These are phyloP conservation scores for Gobio gobio DNA, from an alignment of 2,113 vertebrate species.

Conservation along the genomic window DNA sequence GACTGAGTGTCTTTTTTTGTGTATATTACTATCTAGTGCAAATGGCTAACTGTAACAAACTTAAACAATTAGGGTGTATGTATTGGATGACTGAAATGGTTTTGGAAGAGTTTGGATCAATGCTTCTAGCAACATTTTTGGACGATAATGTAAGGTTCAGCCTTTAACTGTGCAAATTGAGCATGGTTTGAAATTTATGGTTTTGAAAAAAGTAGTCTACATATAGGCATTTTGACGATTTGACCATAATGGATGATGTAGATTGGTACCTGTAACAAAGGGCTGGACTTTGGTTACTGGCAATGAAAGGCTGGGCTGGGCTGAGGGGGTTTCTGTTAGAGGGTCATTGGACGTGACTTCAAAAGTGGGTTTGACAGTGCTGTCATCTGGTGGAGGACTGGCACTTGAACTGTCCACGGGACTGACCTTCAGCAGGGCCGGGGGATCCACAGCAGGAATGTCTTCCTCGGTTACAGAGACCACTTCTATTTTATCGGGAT, in stretches of 20 bases:
- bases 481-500: constrained; percentile 67
- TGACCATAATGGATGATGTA: neutral
- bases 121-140: neutral
- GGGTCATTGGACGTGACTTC: constrained; percentile 5
- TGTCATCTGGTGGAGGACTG: constrained; percentile 36
- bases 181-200: too few relatives aligned
- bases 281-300: constrained; percentile 78
- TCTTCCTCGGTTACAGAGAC: constrained; percentile 75
- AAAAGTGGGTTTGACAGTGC: constrained; percentile 32
- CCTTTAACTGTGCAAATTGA: neutral
- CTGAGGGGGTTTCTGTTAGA: constrained; percentile 25
- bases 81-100: neutral
- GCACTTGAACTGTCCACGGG: constrained; percentile 56
- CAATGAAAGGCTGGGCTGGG: constrained; percentile 63
- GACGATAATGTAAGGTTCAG: neutral
- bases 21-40: neutral
- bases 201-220: neutral
- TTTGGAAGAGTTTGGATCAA: neutral
- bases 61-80: neutral
- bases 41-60: neutral
- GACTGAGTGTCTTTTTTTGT: neutral
- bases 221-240: neutral
- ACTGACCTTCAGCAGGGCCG: constrained; percentile 66
- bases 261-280: constrained; percentile 69
- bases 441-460: constrained; percentile 67